These are phyloP conservation scores for Sinocyclocheilus grahami DNA, from an alignment of 2,113 vertebrate species.

Conservation along the genomic window DNA sequence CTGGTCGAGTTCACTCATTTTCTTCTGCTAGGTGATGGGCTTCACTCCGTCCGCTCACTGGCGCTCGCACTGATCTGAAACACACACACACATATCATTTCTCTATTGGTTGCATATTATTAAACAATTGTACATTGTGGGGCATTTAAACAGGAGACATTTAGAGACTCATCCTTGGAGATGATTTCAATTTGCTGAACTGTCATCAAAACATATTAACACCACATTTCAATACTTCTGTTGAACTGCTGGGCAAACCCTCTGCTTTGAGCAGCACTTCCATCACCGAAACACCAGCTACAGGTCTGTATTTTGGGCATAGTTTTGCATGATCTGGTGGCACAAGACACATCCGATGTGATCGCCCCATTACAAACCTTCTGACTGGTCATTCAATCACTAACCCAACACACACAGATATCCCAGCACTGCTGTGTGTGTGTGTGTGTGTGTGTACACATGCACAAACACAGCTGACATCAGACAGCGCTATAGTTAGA, in stretches of 20 bases:
- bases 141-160: background rate
- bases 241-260: too few species aligned
- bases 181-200: background rate
- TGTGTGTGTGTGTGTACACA: background rate
- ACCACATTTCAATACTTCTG: too few species aligned
- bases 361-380: background rate
- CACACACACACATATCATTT: background rate
- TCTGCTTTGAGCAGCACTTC: background rate
- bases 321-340: background rate
- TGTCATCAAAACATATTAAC: background rate
- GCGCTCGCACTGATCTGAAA: slow-evolving; percentile 84
- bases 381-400: background rate
- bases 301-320: background rate
- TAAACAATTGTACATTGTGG: background rate
- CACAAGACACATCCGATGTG: background rate
- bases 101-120: background rate
- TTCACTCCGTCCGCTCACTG: slow-evolving; percentile 78
- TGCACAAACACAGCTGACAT: slow-evolving; percentile 15
- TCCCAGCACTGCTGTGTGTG: background rate
- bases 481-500: slow-evolving; percentile 15
- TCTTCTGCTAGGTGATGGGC: slow-evolving; percentile 84
- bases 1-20: slow-evolving; percentile 99
- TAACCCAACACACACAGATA: too few species aligned
- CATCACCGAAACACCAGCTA: background rate
- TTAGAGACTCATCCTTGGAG: background rate